Base-by-base conservation (phyloP, 2,113 vertebrate genomes). In the Pseudorhombus dupliciocellatus region DNA sequence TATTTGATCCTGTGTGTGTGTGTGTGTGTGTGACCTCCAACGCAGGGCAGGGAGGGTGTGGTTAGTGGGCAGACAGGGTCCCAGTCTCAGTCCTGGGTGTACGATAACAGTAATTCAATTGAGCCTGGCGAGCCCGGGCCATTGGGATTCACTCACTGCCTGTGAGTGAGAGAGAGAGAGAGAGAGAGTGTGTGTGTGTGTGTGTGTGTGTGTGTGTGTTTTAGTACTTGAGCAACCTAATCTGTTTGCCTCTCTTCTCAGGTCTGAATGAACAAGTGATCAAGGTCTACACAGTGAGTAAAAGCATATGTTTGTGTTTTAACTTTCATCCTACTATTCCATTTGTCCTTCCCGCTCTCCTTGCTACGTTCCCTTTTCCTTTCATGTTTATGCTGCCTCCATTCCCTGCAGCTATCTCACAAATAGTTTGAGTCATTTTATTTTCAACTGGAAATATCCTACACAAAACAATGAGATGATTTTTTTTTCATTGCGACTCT, bases 71-170 rank as follows among this genome's bases (percentile, higher is more conserved):
- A 85, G 81, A 77, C 77, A 60, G 57, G 67, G 79, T 79, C 72
- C 57, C 75, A 60, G 77, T 78, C 81, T 74, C 56, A 78, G 80
- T 67, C 67, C 51, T 74, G 70, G 66, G 83, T 87, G 81, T 84
- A 85, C 28, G 40, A 86, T 88, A 89, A 89, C 83, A 76, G 73
- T 90, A 90, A 91, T 90, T 90, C 86, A 89, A 89, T 90, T 87
- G 83, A 86, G 66, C 75, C 73, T 74, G 73, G 78, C 11, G 73
- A 70, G 85, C 55, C n/a, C 28, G 1, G 77, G 78, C 87, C 82
- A 66, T 51, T 75, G 83, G 87, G 81, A 84, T 68, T 86, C 51
- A 57, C 56, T 78, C 51, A 57, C 53, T 78, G 67, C 77, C 79
- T 18, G 55, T 81, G 52, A 20, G 66, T 69, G 62, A 59, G 55